Base-by-base conservation (phyloP, 2,888 invertebrate genomes). In the Andrena haemorrhoa region DNA sequence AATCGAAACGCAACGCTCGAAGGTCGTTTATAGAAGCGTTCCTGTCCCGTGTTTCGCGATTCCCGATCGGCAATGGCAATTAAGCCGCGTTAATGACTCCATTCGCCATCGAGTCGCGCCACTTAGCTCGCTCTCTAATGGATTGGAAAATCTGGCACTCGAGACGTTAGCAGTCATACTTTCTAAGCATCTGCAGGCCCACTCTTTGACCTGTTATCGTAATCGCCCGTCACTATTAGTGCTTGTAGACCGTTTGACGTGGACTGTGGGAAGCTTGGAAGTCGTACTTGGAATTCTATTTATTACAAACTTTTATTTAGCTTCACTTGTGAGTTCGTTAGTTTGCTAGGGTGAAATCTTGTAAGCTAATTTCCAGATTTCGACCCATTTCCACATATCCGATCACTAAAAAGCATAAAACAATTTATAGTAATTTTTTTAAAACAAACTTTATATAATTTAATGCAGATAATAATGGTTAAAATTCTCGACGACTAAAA, bases 1-100 rank as follows among this genome's bases (percentile, higher is more conserved):
- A 71, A 77, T 83, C 71, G 82, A 75, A 82, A 83, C 58, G 47
- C 74, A 74, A 81, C 20, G 16, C 69, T 8, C 49, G 73, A 73
- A 70, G 51, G 64, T 16, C 75, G 80, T 65, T 75, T 33, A 60
- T 12, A 47, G 64, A 60, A 47, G 58, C 53, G 20, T n/a, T 20
- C 2, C 23, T 3, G 53, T 8, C 3, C 26, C 47, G 49, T 20
- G 20, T 10, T 20, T 20, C 56, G 49, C 26, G 41, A 10, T 33
- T 20, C 12, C 35, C 31, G 49, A 49, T 77, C 58, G 73, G 20
- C 58, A 53, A 53, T n/a, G 16, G 56, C 31, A 63, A 56, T 56
- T 56, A 56, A 56, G 56, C 10, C 10, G 26, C 56, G 56, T 20
- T 56, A 26, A 56, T 56, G 23, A 26, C 23, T 56, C 56, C 56